Evolutionary conservation across 1,140 invertebrate species (phyloP).

Genomic region (Dufourea novaeangliae): DNA sequence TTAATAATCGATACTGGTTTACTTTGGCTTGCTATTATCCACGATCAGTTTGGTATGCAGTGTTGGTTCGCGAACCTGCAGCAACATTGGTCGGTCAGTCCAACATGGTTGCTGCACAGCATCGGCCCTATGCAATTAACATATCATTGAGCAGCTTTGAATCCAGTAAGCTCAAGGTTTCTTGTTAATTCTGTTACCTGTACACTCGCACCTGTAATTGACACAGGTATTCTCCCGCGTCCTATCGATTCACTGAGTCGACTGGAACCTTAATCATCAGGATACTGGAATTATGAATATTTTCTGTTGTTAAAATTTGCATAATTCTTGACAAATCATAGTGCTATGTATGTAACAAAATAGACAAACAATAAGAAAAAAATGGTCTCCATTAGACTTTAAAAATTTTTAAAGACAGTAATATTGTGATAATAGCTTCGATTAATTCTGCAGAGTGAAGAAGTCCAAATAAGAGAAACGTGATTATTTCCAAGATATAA

Average conservation of each 20-base stretch:
- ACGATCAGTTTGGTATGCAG: conserved; percentile 14
- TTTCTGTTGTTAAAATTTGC: too few relatives aligned
- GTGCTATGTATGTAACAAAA: too few relatives aligned
- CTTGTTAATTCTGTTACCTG: not conserved
- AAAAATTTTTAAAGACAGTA: too few relatives aligned
- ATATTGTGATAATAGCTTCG: too few relatives aligned
- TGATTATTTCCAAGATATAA: too few relatives aligned
- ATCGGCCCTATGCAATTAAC: conserved; percentile 14
- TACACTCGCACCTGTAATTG: not conserved
- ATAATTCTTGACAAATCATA: too few relatives aligned
- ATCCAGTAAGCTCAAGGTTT: not conserved
- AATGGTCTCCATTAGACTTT: too few relatives aligned
- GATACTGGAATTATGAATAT: too few relatives aligned
- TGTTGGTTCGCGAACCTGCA: conserved; percentile 4
- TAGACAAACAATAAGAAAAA: too few relatives aligned
- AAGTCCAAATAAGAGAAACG: too few relatives aligned
- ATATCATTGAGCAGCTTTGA: conserved; percentile 28
- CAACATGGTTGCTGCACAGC: not conserved
- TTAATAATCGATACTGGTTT: conserved; percentile 26
- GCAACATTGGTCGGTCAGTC: not conserved
- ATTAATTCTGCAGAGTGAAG: too few relatives aligned
- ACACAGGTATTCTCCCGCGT: not conserved
- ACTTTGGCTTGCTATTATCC: conserved; percentile 35
- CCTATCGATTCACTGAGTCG: not conserved
- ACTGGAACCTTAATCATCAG: too few relatives aligned